Base-by-base conservation (phyloP, 2,797 vertebrate genomes). In the Hydrolagus colliei region DNA sequence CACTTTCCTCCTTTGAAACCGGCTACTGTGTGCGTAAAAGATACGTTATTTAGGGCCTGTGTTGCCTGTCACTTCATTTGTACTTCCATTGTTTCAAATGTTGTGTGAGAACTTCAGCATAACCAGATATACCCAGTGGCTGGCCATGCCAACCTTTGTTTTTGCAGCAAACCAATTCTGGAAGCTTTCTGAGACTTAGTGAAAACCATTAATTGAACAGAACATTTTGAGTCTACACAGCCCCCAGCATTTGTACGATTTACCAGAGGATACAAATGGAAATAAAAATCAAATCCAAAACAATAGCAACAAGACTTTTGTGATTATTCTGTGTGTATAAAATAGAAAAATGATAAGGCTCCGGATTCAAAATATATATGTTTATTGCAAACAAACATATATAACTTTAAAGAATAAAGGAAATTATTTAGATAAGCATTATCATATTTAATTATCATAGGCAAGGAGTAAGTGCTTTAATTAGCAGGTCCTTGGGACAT, bases 401-500 rank as follows among this genome's bases (percentile, higher is more conserved):
- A n/a, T n/a, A n/a, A n/a, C n/a, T n/a, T n/a, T 93, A 94, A 95
- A 95, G 95, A 97, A 95, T 94, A 93, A 82, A 93, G 94, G 95
- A 96, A 96, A 96, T 95, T 96, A 96, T 98, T 97, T 96, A 96
- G 95, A 95, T 97, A 97, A 97, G 95, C 95, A 95, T 93, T 94
- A 96, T 97, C 96, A 98, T 96, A 97, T 97, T 98, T 97, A 95
- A 98, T 97, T 95, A 96, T 94, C 92, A 92, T 94, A 96, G 96
- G 96, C 96, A 95, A 95, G 96, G 94, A 95, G 95, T 94, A 95
- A 94, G 96, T 96, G 96, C 97, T 98, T 97, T 96, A 98, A 98
- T 96, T 96, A 97, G 95, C 94, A 90, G 93, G 94, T 97, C 96
- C 95, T 93, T 93, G 91, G 96, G 95, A 94, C 94, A 94, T 96